Base-by-base conservation (phyloP, 2,888 invertebrate genomes). In the Anticlea derivata region DNA sequence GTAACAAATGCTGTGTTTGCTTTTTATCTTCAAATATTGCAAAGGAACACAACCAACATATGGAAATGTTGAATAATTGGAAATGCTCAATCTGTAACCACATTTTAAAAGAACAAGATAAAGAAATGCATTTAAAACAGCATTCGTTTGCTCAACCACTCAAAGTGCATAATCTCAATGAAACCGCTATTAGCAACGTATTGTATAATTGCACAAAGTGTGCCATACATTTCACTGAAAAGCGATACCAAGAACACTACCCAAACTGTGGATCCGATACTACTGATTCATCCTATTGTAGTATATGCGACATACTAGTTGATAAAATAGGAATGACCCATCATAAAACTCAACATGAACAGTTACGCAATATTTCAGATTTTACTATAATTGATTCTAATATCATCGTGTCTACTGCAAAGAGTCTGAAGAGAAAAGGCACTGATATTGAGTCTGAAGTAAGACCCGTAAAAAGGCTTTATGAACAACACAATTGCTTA, bases 131-230 rank as follows among this genome's bases (percentile, higher is more conserved):
- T 64, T 48, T 58, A 23, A 64, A 71, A 54, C 86, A 86, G 63
- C 86, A 86, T 67, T 50, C 39, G 4, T 63, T 63, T 56, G 63
- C 70, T 13, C 48, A 74, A 50, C 60, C 56, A 17, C 69, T 84
- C 24, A 71, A 52, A 46, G 69, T 76, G 5, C 60, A 73, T 38
- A 66, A 70, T 44, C 55, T 83, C 29, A 54, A 48, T 52, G 67
- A 72, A 48, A 37, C 57, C 31, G 62, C 63, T 41, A 45, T 65
- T 5, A 50, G 52, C 24, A 61, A 63, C 49, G 52, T 80, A 43
- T 64, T 86, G 49, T 83, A 72, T 49, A 76, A 73, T 57, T 85
- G 86, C 66, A 58, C 70, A 2, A 77, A 73, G 52, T 86, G 86
- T 64, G 55, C 68, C 22, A 68, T 78, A 11, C 78, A 83, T 66